A percentile compares a stretch with the other conserved stretches of the same genome.
Conservation (phyloP, 2,797 vertebrate species). For the Crenichthys baileyi region DNA sequence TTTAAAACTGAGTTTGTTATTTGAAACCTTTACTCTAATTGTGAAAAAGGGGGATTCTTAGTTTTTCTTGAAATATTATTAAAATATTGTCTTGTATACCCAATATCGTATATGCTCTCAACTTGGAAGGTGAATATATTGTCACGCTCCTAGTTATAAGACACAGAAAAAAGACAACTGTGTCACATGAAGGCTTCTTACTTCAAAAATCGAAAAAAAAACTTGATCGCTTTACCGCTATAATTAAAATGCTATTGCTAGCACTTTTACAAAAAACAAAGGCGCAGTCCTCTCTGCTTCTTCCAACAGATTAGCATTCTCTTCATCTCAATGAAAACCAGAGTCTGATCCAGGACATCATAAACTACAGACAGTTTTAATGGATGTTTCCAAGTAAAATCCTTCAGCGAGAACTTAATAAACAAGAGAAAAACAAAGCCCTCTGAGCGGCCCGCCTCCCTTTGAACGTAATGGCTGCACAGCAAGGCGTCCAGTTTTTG, state of each 20-base stretch:
- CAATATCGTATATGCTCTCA: background rate
- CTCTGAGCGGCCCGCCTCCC: slow-evolving; percentile 61
- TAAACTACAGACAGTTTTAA: slow-evolving; percentile 72
- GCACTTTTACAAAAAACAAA: slow-evolving; percentile 4
- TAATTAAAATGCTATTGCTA: slow-evolving; percentile 5
- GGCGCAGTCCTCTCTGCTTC: slow-evolving; percentile 1
- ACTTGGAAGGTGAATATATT: background rate
- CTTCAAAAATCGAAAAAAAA: too few relatives aligned
- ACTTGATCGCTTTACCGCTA: background rate
- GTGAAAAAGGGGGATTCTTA: background rate
- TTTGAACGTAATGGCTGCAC: slow-evolving; percentile 78
- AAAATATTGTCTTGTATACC: background rate
- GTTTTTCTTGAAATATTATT: background rate
- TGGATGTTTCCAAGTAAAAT: slow-evolving; percentile 66
- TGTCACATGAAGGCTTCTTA: background rate
- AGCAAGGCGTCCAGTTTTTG: slow-evolving; percentile 70
- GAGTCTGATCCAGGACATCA: slow-evolving; percentile 58
- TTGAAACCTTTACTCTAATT: background rate
- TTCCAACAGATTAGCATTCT: slow-evolving; percentile 48
- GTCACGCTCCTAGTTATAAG: background rate
- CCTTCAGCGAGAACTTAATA: slow-evolving; percentile 63
- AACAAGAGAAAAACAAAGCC: slow-evolving; percentile 73
- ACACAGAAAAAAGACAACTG: background rate
- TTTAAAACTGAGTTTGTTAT: background rate
- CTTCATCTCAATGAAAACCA: slow-evolving; percentile 66